Percentiles rank a stretch among this genome's conserved stretches.
phyloP scores from a whole-genome alignment of 2,797 vertebrate species.

The Smutsia gigantea region DNA sequence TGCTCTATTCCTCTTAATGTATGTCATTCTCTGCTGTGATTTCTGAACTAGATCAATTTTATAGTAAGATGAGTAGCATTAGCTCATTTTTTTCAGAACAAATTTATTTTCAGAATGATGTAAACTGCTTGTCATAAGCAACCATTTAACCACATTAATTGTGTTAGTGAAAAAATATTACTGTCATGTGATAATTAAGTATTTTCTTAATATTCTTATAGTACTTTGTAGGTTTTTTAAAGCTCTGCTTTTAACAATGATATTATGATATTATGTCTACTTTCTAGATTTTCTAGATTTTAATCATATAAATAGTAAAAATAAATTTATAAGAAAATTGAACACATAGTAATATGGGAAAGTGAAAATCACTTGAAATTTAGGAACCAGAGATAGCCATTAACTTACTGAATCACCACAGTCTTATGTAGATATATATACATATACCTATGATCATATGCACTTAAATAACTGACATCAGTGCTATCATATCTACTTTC shows the following conservation, averaged over 20 bases:
- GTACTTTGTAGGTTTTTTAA: neutral
- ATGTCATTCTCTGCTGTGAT: neutral
- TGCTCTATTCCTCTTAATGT: neutral
- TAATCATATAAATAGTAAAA: neutral
- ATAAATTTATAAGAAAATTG: neutral
- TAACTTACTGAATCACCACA: neutral
- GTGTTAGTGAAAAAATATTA: neutral
- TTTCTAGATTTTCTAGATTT: neutral
- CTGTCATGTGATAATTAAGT: neutral
- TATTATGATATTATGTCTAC: neutral
- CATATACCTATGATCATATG: neutral
- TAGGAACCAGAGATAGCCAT: neutral
- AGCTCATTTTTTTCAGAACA: neutral
- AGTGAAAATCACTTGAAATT: neutral
- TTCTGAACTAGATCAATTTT: neutral
- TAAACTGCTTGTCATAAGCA: neutral
- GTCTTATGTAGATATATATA: neutral
- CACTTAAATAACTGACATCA: neutral
- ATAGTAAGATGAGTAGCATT: neutral
- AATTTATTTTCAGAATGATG: conserved; percentile 2
- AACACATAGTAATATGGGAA: neutral
- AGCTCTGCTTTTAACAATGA: neutral
- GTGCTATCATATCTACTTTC: neutral
- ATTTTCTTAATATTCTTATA: neutral
- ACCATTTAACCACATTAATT: neutral